Conservation (phyloP, 1,140 invertebrate genomes). For the Penaeus vannamei region DNA sequence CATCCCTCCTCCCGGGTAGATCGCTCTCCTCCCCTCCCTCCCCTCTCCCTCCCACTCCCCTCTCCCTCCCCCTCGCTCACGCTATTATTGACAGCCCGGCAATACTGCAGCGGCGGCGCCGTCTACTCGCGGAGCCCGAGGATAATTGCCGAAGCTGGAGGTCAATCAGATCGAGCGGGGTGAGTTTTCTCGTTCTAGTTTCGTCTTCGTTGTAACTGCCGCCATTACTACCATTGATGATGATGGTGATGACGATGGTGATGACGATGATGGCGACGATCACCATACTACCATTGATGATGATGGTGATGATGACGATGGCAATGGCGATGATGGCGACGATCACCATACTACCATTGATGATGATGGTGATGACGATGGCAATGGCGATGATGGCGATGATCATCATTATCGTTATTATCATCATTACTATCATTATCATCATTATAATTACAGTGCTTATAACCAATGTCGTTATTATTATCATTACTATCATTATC, state of each 20-base stretch:
- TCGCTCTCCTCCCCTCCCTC: neutral
- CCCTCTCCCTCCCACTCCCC: neutral
- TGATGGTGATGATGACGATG: neutral
- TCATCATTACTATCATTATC: no score
- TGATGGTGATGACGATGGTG: neutral
- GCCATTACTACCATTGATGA: neutral
- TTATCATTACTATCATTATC: no score
- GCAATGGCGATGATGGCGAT: no score
- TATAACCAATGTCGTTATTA: no score
- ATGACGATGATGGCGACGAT: neutral
- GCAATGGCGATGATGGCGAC: neutral
- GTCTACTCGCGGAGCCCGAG: neutral
- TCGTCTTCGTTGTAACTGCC: no score
- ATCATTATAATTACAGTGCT: no score
- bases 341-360: neutral
- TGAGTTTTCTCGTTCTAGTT: no score
- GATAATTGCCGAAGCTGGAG: no score
- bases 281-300: neutral
- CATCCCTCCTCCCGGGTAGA: neutral
- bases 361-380: neutral
- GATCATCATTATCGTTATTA: no score
- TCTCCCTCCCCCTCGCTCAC: neutral
- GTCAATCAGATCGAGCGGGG: no score
- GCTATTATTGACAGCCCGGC: neutral
- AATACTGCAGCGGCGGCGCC: neutral